These are phyloP conservation scores for Rhinoraja longicauda DNA, from an alignment of 2,797 vertebrate species.

Conservation along the genomic window DNA sequence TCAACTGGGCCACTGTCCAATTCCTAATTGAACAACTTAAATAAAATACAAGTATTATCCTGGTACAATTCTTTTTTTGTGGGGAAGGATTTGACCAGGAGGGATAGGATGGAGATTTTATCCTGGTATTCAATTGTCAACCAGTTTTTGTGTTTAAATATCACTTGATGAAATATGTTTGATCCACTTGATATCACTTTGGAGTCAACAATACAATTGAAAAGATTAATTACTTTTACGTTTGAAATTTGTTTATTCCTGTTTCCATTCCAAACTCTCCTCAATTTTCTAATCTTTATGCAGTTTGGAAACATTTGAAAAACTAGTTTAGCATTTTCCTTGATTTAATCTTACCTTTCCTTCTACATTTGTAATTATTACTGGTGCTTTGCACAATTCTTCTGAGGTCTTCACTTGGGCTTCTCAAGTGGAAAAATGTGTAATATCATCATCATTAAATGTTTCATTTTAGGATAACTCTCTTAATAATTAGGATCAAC, in stretches of 20 bases:
- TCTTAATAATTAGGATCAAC: neutral
- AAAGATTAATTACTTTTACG: neutral
- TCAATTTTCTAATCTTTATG: neutral
- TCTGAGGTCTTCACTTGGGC: neutral
- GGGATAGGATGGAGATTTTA: no score
- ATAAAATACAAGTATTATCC: neutral
- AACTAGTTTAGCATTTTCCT: neutral
- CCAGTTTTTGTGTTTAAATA: neutral
- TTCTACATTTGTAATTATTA: neutral
- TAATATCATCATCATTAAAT: neutral
- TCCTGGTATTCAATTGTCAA: neutral
- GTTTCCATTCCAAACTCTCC: neutral
- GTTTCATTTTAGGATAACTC: neutral
- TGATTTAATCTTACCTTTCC: neutral
- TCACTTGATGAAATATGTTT: neutral
- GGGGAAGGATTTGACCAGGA: no score
- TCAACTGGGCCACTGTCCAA: neutral
- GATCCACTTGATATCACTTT: neutral
- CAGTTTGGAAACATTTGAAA: neutral
- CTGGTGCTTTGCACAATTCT: fast-evolving
- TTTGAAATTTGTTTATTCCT: neutral
- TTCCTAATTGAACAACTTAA: neutral
- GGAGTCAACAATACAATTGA: neutral
- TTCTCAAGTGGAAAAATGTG: neutral
- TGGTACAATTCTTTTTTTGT: no score